phyloP scores from a whole-genome alignment of 2,888 invertebrate genomes.

The Ephialtes manifestator region DNA sequence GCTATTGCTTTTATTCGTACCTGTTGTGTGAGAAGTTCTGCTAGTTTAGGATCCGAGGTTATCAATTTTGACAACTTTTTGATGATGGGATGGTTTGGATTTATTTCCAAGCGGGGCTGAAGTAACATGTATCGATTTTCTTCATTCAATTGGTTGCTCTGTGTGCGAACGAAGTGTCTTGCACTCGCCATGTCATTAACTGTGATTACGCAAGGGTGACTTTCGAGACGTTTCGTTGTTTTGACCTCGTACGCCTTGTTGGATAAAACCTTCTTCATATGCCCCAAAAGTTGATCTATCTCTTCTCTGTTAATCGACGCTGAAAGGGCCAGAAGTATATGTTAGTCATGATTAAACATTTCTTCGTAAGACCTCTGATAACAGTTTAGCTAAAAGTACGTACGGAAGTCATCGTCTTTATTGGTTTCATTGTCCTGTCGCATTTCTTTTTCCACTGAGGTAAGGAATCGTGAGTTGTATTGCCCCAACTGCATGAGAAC shows the following conservation, averaged over 20 bases:
- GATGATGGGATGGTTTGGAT: slow-evolving; percentile 96
- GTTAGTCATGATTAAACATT: slow-evolving; percentile 19
- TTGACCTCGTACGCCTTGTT: slow-evolving; percentile 94
- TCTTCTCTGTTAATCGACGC: slow-evolving; percentile 91
- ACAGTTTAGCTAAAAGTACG: slow-evolving; percentile 44
- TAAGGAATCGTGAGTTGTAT: slow-evolving; percentile 92
- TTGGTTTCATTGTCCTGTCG: slow-evolving; percentile 89
- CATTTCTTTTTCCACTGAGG: slow-evolving; percentile 98
- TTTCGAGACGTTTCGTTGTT: slow-evolving; percentile 93
- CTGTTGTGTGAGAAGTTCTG: slow-evolving; percentile 94
- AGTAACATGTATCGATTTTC: slow-evolving; percentile 94
- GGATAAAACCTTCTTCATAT: slow-evolving; percentile 92
- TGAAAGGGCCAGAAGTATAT: slow-evolving; percentile 76
- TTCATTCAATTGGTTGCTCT: slow-evolving; percentile 93
- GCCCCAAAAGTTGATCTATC: slow-evolving; percentile 92
- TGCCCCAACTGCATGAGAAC: slow-evolving; percentile 95
- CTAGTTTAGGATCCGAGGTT: slow-evolving; percentile 92
- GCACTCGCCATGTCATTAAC: slow-evolving; percentile 99
- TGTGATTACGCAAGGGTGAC: slow-evolving; percentile 97
- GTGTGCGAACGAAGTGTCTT: slow-evolving; percentile 96
- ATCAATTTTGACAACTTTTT: slow-evolving; percentile 94
- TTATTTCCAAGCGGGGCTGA: slow-evolving; percentile 97
- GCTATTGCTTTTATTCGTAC: slow-evolving; percentile 83
- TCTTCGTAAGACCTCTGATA: background rate
- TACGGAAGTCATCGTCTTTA: slow-evolving; percentile 89